These are phyloP conservation scores for Trididemnum clinides DNA, from an alignment of 23 tunicate species.

Conservation along the genomic window DNA sequence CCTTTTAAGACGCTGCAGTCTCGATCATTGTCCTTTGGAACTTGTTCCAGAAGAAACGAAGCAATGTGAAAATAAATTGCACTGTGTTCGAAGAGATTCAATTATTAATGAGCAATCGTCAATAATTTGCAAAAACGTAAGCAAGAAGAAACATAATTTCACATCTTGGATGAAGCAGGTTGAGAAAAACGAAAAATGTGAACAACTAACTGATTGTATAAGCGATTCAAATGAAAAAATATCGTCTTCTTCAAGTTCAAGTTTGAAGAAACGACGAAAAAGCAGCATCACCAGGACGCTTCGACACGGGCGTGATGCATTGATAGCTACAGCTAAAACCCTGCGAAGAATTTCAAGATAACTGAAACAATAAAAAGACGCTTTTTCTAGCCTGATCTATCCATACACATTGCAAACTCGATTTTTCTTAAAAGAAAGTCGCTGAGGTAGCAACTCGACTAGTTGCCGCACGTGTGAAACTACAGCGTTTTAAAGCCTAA, in stretches of 20 bases:
- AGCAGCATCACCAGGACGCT: constrained; percentile 23
- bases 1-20: background rate
- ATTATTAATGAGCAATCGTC: background rate
- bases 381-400: too few species aligned
- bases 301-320: background rate
- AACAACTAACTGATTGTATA: background rate
- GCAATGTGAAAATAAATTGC: background rate
- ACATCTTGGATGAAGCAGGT: background rate
- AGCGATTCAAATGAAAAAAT: background rate
- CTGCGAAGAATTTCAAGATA: constrained; percentile 19
- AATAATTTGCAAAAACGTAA: background rate
- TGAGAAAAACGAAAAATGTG: background rate
- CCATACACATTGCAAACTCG: too few species aligned
- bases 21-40: background rate
- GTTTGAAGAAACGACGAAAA: background rate
- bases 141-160: background rate
- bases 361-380: too few species aligned
- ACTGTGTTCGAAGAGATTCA: background rate
- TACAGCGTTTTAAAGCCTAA: too few species aligned
- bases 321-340: constrained; percentile 23
- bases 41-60: background rate
- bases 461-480: too few species aligned
- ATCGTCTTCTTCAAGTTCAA: background rate
- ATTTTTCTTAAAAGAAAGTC: too few species aligned
- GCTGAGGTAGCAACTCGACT: too few species aligned